phyloP scores from a whole-genome alignment of 1,140 invertebrate species.

The Octopus bimaculoides region DNA sequence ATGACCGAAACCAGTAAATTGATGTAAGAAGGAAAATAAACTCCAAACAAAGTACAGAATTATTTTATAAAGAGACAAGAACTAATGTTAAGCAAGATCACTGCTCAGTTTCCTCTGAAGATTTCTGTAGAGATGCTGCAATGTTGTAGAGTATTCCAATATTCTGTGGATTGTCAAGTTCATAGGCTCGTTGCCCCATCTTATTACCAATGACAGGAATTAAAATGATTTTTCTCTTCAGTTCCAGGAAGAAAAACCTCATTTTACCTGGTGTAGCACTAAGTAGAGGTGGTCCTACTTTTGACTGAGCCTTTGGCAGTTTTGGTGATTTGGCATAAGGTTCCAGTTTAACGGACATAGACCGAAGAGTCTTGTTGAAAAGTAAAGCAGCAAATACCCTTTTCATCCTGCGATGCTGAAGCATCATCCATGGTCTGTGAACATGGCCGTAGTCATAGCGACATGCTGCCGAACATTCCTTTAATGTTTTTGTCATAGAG shows the following conservation, averaged over 20 bases:
- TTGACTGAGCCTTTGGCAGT: neutral
- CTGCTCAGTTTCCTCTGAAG: neutral
- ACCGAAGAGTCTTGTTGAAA: neutral
- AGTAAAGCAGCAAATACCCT: neutral
- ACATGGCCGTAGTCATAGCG: neutral
- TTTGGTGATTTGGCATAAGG: neutral
- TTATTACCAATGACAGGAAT: neutral
- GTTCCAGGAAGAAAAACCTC: constrained; percentile 1
- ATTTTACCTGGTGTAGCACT: neutral
- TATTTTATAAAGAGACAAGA: no score
- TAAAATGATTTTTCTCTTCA: neutral
- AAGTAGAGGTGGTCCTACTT: neutral
- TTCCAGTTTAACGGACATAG: neutral
- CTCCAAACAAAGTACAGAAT: no score
- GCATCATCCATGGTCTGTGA: neutral
- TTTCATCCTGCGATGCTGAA: neutral
- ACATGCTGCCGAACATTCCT: neutral
- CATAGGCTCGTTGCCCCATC: neutral
- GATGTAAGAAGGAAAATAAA: no score
- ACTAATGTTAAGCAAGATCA: no score
- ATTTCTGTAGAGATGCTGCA: neutral
- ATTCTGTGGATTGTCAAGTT: neutral
- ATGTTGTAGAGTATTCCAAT: constrained; percentile 5
- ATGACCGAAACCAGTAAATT: no score
- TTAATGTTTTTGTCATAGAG: neutral